Percentiles rank a stretch among this genome's conserved stretches.
Evolutionary conservation across 1,140 invertebrate genomes (phyloP).

Genomic region (Sinella curviseta): DNA sequence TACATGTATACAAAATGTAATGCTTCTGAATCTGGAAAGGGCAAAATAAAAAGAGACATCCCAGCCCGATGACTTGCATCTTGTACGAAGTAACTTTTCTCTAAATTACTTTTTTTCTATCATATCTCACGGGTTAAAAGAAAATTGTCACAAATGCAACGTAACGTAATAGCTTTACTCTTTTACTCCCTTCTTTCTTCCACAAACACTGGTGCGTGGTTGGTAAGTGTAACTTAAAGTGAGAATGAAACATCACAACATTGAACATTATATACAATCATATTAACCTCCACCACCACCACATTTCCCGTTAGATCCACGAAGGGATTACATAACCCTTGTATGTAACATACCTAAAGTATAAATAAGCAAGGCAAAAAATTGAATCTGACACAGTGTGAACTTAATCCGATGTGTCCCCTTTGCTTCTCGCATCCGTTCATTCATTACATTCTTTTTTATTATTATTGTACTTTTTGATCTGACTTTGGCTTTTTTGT

Average conservation of each 20-base stretch:
- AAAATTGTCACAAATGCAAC: not conserved
- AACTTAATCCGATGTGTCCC: constrained; percentile 9
- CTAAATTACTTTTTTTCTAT: not conserved
- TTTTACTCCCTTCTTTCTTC: not conserved
- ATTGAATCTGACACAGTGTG: constrained; percentile 21
- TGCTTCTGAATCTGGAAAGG: not conserved
- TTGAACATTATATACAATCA: not conserved
- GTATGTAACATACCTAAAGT: not conserved
- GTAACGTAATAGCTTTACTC: not conserved
- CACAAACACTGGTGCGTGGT: too few relatives aligned
- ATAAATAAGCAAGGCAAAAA: not conserved
- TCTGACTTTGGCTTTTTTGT: constrained; percentile 24
- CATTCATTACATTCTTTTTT: constrained; percentile 6
- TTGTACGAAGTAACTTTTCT: not conserved
- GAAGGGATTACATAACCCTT: constrained; percentile 26
- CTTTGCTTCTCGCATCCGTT: not conserved
- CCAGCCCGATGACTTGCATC: constrained; percentile 16
- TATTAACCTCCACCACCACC: not conserved
- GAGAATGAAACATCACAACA: not conserved
- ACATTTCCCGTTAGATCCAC: not conserved
- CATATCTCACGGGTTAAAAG: not conserved
- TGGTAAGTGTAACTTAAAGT: not conserved
- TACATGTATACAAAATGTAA: not conserved
- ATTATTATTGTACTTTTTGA: not conserved
- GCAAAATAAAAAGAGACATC: not conserved